Evolutionary conservation across 2,113 vertebrate genomes (phyloP).

Genomic region (Rhipidura dahli): DNA sequence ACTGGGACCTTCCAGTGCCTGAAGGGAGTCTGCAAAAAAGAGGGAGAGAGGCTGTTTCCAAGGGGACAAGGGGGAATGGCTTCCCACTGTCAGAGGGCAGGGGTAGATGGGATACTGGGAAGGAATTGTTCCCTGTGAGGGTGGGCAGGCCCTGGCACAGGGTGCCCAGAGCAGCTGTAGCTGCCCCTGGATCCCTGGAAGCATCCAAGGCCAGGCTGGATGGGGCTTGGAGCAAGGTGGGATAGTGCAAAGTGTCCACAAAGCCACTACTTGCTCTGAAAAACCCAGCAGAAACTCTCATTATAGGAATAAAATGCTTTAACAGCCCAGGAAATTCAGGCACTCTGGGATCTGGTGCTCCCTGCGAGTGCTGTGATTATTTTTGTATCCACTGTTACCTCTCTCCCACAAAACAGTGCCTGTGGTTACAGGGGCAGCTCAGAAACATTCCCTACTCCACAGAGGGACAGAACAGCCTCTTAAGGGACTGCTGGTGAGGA

Average conservation of each 20-base stretch:
- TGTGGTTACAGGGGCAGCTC: background rate
- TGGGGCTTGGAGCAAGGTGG: accelerated
- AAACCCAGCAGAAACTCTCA: background rate
- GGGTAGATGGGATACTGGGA: accelerated
- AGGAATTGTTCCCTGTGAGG: accelerated
- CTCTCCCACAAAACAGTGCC: background rate
- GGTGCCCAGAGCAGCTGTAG: background rate
- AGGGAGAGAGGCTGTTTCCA: background rate
- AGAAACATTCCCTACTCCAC: background rate
- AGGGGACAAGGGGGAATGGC: background rate
- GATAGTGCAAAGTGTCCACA: background rate
- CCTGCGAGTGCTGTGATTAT: background rate
- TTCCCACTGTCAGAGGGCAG: background rate
- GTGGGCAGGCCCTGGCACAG: background rate
- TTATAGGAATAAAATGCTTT: background rate
- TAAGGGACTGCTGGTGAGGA: background rate
- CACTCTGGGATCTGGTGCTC: background rate
- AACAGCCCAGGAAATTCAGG: background rate
- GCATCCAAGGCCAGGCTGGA: background rate
- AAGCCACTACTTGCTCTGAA: background rate
- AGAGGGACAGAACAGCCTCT: background rate
- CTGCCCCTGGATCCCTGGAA: background rate
- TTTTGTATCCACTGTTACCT: background rate
- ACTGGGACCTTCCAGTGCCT: background rate
- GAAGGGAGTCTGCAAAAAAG: background rate